These are phyloP conservation scores for Nyctalus aviator DNA, from an alignment of 2,797 vertebrate genomes.

Conservation along the genomic window DNA sequence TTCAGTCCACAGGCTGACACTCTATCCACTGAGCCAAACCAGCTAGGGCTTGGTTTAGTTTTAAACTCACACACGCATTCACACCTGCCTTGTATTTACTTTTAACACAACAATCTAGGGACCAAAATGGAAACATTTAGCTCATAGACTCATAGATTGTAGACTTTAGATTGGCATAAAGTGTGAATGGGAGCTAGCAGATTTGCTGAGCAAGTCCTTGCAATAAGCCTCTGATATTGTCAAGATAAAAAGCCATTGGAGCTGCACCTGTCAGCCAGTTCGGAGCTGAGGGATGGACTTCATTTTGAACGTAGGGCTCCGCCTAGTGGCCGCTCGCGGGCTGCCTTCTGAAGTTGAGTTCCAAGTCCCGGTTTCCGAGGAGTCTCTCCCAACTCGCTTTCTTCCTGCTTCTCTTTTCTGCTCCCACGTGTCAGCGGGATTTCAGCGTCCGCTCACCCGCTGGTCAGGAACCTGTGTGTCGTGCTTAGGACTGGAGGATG, in stretches of 20 bases:
- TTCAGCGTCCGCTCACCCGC: neutral
- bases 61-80: neutral
- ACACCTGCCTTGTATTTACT: neutral
- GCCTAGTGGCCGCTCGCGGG: conserved; percentile 26
- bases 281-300: no score
- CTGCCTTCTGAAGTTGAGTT: neutral
- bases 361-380: neutral
- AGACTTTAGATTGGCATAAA: neutral
- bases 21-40: no score
- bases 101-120: neutral
- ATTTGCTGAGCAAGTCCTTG: neutral
- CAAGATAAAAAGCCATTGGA: neutral
- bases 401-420: neutral
- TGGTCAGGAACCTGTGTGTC: neutral
- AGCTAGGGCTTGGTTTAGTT: neutral
- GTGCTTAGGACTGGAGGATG: neutral
- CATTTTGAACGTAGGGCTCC: conserved; percentile 54
- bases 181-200: neutral
- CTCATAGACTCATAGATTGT: neutral
- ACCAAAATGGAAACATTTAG: neutral
- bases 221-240: neutral
- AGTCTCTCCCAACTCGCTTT: neutral
- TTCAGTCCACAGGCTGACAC: no score
- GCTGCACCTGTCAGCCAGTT: fast-evolving
- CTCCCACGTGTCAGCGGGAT: neutral